A percentile compares a stretch with the other conserved stretches of the same genome.
Conservation (phyloP, 2,113 vertebrate genomes). For the Bos javanicus region DNA sequence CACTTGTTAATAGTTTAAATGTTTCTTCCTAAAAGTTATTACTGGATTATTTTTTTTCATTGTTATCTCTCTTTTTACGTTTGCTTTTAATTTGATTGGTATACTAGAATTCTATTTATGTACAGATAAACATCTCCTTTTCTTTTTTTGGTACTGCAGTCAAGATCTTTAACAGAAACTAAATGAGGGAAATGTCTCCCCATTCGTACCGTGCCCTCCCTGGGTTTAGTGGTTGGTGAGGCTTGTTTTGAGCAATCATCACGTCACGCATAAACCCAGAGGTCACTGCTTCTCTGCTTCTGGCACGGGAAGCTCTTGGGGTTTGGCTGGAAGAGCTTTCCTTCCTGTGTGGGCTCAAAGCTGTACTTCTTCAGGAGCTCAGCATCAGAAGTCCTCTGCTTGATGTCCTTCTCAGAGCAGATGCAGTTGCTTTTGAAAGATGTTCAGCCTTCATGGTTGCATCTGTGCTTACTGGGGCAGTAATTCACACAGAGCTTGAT, state of each 20-base stretch:
- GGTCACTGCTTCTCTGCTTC: background rate
- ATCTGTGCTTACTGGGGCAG: slow-evolving; percentile 77
- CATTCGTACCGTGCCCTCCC: background rate
- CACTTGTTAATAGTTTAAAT: background rate
- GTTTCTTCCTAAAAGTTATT: background rate
- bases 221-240: background rate
- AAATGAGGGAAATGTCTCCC: background rate
- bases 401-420: slow-evolving; percentile 84
- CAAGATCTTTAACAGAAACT: background rate
- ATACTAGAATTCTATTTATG: background rate
- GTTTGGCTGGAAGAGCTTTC: slow-evolving; percentile 90
- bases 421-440: slow-evolving; percentile 86
- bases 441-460: slow-evolving; percentile 79
- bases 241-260: background rate
- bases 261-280: background rate
- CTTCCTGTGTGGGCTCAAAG: slow-evolving; percentile 87
- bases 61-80: background rate
- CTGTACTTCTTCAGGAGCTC: slow-evolving; percentile 87
- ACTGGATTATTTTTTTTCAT: background rate
- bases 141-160: background rate
- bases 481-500: slow-evolving; percentile 90
- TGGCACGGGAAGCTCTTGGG: slow-evolving; percentile 88
- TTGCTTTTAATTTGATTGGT: background rate
- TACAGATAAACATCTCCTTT: background rate
- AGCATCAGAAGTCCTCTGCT: slow-evolving; percentile 80